Percentiles rank a stretch among this genome's conserved stretches.
Evolutionary conservation across 2,888 invertebrate genomes (phyloP).

Genomic region (Aphidius colemani): DNA sequence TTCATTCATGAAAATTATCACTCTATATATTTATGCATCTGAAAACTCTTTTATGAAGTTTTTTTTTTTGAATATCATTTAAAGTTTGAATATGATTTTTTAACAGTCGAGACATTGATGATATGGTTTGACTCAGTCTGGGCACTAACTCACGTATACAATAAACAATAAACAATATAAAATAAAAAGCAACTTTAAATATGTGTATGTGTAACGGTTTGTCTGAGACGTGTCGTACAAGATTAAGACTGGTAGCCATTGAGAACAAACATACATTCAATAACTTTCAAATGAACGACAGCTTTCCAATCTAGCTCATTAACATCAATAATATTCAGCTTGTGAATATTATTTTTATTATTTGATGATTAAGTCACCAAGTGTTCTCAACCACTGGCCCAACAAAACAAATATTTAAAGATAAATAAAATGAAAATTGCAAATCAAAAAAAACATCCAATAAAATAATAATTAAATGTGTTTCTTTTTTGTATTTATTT

Average conservation of each 20-base stretch:
- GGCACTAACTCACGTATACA: too few relatives aligned
- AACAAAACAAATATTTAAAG: too few relatives aligned
- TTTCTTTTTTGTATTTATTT: too few relatives aligned
- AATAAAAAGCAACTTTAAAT: background rate
- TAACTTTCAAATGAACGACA: slow-evolving; percentile 50
- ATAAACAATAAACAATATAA: too few relatives aligned
- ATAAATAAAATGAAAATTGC: too few relatives aligned
- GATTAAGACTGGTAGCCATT: background rate
- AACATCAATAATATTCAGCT: slow-evolving; percentile 50
- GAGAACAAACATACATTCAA: slow-evolving; percentile 34
- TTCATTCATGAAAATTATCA: slow-evolving; percentile 46
- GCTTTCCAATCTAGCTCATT: slow-evolving; percentile 55
- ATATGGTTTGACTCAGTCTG: too few relatives aligned
- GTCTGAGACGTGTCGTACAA: slow-evolving; percentile 20
- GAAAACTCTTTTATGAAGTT: background rate
- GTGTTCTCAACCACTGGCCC: too few relatives aligned
- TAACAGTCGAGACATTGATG: background rate
- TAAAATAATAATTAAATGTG: too few relatives aligned
- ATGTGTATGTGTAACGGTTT: background rate
- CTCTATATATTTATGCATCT: background rate
- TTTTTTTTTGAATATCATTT: background rate
- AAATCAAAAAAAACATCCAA: too few relatives aligned
- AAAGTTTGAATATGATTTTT: too few relatives aligned
- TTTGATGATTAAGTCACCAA: slow-evolving; percentile 5
- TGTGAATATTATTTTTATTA: slow-evolving; percentile 9